A percentile compares a stretch with the other conserved stretches of the same genome.
These are phyloP conservation scores for Pampusana beccarii DNA, from an alignment of 2,113 vertebrate species.

Conservation along the genomic window DNA sequence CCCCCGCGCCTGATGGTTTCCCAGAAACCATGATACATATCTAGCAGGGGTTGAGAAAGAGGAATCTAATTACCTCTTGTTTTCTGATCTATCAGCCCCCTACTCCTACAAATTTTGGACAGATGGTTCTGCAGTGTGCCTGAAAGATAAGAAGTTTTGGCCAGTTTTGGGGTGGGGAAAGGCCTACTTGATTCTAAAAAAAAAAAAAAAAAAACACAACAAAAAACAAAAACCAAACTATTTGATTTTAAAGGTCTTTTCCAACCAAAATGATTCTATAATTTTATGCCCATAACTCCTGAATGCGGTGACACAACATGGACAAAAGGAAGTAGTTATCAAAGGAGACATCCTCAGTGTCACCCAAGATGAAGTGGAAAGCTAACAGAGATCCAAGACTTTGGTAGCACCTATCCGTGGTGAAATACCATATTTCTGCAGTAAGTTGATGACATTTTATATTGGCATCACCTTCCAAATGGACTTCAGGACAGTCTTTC, in stretches of 20 bases:
- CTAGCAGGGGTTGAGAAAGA: constrained; percentile 55
- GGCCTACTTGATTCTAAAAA: not conserved
- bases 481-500: not conserved
- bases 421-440: not conserved
- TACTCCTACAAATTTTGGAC: not conserved
- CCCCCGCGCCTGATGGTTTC: not conserved
- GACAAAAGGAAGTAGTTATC: not conserved
- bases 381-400: not conserved
- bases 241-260: too few species aligned
- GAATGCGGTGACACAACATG: not conserved
- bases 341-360: not conserved
- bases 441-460: not conserved
- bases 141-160: not conserved
- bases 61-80: not conserved
- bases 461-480: not conserved
- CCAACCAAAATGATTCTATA: too few species aligned
- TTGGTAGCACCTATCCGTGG: not conserved
- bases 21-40: constrained; percentile 54
- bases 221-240: too few species aligned
- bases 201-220: not conserved
- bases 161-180: not conserved
- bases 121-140: not conserved
- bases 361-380: not conserved
- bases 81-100: not conserved
- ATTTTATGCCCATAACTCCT: not conserved